phyloP scores from a whole-genome alignment of 2,113 vertebrate genomes.

The Pterocles burchelli region DNA sequence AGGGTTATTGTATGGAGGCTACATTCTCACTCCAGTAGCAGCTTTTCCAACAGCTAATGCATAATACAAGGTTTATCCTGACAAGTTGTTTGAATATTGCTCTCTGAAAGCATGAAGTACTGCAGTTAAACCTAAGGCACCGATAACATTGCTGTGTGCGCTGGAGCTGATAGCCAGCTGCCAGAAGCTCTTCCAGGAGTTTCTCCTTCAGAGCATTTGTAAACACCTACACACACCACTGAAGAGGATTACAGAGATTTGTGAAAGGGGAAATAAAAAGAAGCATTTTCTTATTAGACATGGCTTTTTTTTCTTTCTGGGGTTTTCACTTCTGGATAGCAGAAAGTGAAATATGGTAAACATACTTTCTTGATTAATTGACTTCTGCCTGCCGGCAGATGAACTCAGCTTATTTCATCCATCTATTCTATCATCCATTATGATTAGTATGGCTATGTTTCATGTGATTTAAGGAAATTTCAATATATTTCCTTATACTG shows the following conservation, averaged over 20 bases:
- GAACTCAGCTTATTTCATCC: constrained; percentile 40
- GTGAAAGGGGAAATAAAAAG: background rate
- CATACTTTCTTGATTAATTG: background rate
- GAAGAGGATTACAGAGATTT: constrained; percentile 48
- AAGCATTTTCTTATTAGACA: constrained; percentile 21
- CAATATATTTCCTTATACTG: background rate
- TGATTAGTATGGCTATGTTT: background rate
- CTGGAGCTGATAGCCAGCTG: background rate
- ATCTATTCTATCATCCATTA: constrained; percentile 7
- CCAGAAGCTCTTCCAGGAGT: constrained; percentile 10
- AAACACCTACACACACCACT: constrained; percentile 37
- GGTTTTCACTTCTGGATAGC: background rate
- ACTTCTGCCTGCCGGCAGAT: background rate
- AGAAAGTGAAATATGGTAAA: constrained; percentile 21
- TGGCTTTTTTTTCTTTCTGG: background rate
- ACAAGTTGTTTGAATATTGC: constrained; percentile 4
- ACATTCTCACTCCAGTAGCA: background rate
- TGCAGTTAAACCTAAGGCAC: constrained; percentile 18
- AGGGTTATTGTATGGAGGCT: background rate
- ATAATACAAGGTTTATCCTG: constrained; percentile 33
- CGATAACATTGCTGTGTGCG: background rate
- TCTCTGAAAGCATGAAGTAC: constrained; percentile 22
- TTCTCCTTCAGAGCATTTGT: background rate
- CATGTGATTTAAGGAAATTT: background rate
- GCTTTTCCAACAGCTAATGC: constrained; percentile 9